These are phyloP conservation scores for Atopsyche davidsoni DNA, from an alignment of 1,140 invertebrate species.

Conservation along the genomic window DNA sequence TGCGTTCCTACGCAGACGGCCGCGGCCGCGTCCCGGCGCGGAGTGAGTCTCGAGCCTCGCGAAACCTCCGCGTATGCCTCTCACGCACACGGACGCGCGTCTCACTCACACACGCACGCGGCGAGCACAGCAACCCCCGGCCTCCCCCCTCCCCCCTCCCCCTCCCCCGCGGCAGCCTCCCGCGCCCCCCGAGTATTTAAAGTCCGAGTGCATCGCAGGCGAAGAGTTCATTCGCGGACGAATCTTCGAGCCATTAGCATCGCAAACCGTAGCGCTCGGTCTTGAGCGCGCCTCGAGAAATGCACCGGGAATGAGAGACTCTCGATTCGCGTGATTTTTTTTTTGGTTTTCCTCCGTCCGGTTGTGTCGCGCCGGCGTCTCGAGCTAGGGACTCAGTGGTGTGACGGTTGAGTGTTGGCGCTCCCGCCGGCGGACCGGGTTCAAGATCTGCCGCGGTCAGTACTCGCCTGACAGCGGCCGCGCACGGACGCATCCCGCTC, in stretches of 20 bases:
- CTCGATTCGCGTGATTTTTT: neutral
- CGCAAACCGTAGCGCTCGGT: too few relatives aligned
- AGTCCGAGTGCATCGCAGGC: slow-evolving; percentile 27
- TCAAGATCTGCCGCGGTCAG: slow-evolving; percentile 19
- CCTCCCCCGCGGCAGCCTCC: slow-evolving; percentile 3
- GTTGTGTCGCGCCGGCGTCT: slow-evolving; percentile 8
- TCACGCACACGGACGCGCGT: slow-evolving; percentile 10
- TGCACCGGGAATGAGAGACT: neutral
- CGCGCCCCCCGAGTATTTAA: slow-evolving; percentile 27
- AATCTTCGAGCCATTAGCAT: slow-evolving; percentile 26
- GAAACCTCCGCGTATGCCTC: slow-evolving; percentile 24
- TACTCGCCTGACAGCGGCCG: slow-evolving; percentile 20
- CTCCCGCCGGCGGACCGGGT: neutral
- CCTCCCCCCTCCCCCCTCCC: slow-evolving; percentile 14
- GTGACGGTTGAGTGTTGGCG: slow-evolving; percentile 12
- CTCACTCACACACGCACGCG: neutral
- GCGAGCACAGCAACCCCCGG: neutral
- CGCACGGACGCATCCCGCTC: slow-evolving; percentile 15
- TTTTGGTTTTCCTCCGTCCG: slow-evolving; percentile 5
- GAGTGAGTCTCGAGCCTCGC: slow-evolving; percentile 13
- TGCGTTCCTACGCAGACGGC: too few relatives aligned
- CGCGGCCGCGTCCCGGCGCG: slow-evolving; percentile 16
- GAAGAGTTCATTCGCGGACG: slow-evolving; percentile 30
- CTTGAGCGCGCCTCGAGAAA: neutral
- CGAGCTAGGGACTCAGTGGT: slow-evolving; percentile 11